A percentile compares a stretch with the other conserved stretches of the same genome.
Conservation (phyloP, 37 sponge, comb jelly and placozoan genomes). For the Beroe ovata region DNA sequence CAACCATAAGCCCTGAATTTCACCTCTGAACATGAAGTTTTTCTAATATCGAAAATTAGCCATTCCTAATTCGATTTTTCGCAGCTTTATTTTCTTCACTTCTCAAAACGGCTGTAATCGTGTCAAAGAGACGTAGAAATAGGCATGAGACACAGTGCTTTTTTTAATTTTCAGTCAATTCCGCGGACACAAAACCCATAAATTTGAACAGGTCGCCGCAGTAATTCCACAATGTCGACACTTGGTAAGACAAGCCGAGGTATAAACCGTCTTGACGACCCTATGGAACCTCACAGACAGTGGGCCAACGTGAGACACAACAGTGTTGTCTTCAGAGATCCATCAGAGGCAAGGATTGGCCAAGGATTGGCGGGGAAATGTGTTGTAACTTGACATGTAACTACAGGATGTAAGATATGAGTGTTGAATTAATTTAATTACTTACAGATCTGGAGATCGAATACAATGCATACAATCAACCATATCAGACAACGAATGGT, state of each 20-base stretch:
- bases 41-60: too few relatives aligned
- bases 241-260: background rate
- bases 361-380: too few relatives aligned
- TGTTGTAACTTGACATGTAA: too few relatives aligned
- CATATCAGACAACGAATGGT: slow-evolving; percentile 44
- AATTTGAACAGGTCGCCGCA: background rate
- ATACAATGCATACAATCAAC: slow-evolving; percentile 59
- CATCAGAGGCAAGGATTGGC: slow-evolving; percentile 37
- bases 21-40: too few relatives aligned
- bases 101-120: too few relatives aligned
- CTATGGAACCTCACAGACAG: slow-evolving; percentile 25
- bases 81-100: background rate
- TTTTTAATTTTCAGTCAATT: background rate
- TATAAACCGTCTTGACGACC: background rate
- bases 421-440: too few relatives aligned
- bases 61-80: background rate
- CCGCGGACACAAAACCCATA: background rate
- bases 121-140: background rate
- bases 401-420: background rate
- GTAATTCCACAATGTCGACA: background rate
- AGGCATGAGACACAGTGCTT: background rate
- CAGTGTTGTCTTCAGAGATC: slow-evolving; percentile 48
- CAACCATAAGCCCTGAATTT: too few relatives aligned
- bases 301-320: slow-evolving; percentile 52
- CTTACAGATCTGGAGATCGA: slow-evolving; percentile 64